Base-by-base conservation (phyloP, 2,888 invertebrate genomes). In the Spisula solida region DNA sequence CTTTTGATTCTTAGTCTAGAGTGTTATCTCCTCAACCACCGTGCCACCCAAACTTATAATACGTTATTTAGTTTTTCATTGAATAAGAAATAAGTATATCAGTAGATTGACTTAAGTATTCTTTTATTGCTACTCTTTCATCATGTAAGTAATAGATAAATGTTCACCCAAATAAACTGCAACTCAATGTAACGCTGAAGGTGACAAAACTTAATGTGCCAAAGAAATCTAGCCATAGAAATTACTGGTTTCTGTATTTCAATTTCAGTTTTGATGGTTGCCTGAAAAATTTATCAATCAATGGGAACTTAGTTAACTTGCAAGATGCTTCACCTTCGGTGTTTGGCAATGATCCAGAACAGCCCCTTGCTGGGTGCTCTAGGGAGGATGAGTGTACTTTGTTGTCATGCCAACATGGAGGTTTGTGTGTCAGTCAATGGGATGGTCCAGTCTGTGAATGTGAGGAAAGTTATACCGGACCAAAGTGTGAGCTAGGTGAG, bases 231-330 rank as follows among this genome's bases (percentile, higher is more conserved):
- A 16, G 16, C 51, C 12, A 12, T 56, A 0, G n/a, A n/a, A n/a
- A n/a, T n/a, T n/a, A n/a, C n/a, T n/a, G n/a, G n/a, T n/a, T n/a
- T n/a, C n/a, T 8, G 2, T 60, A n/a, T 20, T 78, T 34, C 5
- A 25, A 60, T 81, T 86, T n/a, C 92, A 96, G 96, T 90, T 94
- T 96, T 82, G 82, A 90, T n/a, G 96, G 96, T 14, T 96, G 96
- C 90, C 84, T 96, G 1, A 90, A 94, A 66, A 93, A 95, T 80
- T 88, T 96, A 51, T 92, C 88, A 31, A 91, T 96, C 84, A 96
- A 96, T 92, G 75, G 89, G 12, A 60, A 81, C 12, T 83, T 84
- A 0, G 80, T 95, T n/a, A 92, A 94, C 87, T 92, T 95, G 34
- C 90, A 93, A 85, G 90, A 89, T 20, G 85, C 87, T 25, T 81